Evolutionary conservation across 2,888 invertebrate species (phyloP).

Genomic region (Drosophila mettleri): DNA sequence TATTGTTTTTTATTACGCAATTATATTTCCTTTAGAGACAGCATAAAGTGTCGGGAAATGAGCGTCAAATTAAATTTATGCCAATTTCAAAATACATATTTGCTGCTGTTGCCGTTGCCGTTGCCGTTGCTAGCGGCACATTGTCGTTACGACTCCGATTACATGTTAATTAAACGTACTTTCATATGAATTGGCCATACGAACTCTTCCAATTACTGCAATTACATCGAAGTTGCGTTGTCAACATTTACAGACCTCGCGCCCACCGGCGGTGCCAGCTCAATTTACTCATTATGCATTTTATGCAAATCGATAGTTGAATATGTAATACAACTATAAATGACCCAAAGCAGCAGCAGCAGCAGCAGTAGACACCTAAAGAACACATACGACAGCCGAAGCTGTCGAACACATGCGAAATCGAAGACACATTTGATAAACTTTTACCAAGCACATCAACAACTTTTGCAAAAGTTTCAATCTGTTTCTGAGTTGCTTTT

Average conservation of each 20-base stretch:
- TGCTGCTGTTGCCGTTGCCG: neutral
- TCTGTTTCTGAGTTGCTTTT: neutral
- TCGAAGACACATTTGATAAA: neutral
- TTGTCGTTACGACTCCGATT: constrained; percentile 69
- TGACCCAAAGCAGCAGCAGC: neutral
- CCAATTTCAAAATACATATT: constrained; percentile 48
- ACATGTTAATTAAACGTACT: constrained; percentile 76
- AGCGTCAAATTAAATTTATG: constrained; percentile 52
- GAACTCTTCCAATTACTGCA: constrained; percentile 40
- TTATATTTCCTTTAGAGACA: constrained; percentile 37
- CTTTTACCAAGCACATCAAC: neutral
- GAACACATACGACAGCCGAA: neutral
- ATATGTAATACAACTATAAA: constrained; percentile 6
- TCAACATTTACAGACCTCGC: constrained; percentile 19
- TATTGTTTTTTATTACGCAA: constrained; percentile 66
- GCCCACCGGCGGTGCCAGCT: neutral
- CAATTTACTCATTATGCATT: constrained; percentile 15
- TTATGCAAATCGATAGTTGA: constrained; percentile 42
- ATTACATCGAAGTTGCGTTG: constrained; percentile 29
- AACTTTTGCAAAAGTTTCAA: neutral
- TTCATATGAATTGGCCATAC: constrained; percentile 49
- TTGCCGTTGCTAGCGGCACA: neutral
- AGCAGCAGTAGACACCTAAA: neutral
- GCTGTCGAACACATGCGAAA: too few species aligned
- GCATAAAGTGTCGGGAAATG: neutral